Base-by-base conservation (phyloP, 1,140 invertebrate genomes). In the Pogonomyrmex barbatus region DNA sequence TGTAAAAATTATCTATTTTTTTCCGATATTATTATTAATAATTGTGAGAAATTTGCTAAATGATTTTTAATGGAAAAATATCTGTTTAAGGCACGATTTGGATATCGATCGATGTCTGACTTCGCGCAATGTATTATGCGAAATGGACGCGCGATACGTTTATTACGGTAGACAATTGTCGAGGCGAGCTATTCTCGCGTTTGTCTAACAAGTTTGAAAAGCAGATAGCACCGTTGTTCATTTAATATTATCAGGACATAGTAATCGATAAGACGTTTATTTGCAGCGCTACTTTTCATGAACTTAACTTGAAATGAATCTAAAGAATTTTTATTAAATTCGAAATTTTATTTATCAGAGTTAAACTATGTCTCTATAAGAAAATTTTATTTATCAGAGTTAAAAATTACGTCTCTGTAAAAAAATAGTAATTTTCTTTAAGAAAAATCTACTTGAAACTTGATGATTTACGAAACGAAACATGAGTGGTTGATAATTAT, bases 121-220 rank as follows among this genome's bases (percentile, higher is more conserved):
- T 88, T 85, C 52, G 73, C 83, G 76, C 81, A 58, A 17, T 52
- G 73, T 82, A 88, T 89, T 86, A 77, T 88, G 87, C 50, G 82
- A 86, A 88, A 81, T 75, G 70, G 54, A 89, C 67, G 58, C 58
- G 63, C 68, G 70, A 50, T 70, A 75, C 70, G 88, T 58, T 87
- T 78, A 81, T 70, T 81, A 56, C 36, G 45, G 54, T 33, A 56
- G 62, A 86, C 87, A 86, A 89, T 89, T 50, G 85, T 10, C 76
- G 50, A 52, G 47, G 79, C 70, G 63, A 77, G 54, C 70, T 52
- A 76, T 88, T 84, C 45, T 79, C 17, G 47, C 45, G n/a, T 65
- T 88, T 86, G 58, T 84, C 54, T 60, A 68, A 52, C 42, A 63
- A 78, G 60, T 68, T 68, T 68, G 50, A 79, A 79, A 68, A 78